Evolutionary conservation across 2,797 vertebrate species (phyloP).

Genomic region (Glossophaga mutica): DNA sequence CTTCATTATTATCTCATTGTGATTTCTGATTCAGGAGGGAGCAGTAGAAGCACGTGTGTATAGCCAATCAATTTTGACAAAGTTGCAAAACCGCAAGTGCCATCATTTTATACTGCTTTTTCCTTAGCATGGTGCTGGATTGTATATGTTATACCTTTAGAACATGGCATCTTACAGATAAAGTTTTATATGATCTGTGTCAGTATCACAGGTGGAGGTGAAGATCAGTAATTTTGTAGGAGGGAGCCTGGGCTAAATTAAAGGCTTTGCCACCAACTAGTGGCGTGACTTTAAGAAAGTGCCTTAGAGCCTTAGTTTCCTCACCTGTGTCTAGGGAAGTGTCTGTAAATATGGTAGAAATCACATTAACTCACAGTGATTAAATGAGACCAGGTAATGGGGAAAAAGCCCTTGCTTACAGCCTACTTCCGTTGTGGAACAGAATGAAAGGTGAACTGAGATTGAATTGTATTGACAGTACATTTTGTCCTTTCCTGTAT

Average conservation of each 20-base stretch:
- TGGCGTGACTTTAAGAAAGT: neutral
- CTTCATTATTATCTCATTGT: neutral
- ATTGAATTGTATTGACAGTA: neutral
- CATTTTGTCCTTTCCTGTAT: neutral
- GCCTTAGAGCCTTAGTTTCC: neutral
- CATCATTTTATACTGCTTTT: neutral
- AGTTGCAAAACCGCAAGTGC: neutral
- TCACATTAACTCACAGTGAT: neutral
- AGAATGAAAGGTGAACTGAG: neutral
- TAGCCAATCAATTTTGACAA: neutral
- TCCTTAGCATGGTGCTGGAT: neutral
- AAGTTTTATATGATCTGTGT: neutral
- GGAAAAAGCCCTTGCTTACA: neutral
- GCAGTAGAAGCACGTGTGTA: neutral
- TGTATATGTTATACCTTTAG: neutral
- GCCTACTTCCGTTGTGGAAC: neutral
- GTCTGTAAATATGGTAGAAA: neutral
- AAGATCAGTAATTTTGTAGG: neutral
- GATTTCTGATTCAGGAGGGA: neutral
- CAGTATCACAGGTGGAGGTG: neutral
- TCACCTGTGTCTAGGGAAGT: neutral
- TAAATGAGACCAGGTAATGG: neutral
- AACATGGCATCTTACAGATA: neutral
- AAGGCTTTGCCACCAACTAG: neutral
- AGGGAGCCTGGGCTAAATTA: neutral